phyloP scores from a whole-genome alignment of 1,140 invertebrate species.

The Zaprionus nigranus region DNA sequence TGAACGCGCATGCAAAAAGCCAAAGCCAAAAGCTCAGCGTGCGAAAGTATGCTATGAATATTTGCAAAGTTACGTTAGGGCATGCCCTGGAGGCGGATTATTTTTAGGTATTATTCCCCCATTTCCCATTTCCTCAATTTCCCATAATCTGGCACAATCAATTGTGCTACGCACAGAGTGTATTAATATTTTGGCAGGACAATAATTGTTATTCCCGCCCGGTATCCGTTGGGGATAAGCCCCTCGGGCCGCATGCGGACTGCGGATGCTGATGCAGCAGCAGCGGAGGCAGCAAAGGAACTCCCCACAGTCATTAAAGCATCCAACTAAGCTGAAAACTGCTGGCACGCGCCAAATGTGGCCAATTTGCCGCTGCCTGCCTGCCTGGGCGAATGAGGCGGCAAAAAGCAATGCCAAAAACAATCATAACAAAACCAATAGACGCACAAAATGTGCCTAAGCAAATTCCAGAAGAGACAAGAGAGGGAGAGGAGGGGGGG shows the following conservation, averaged over 20 bases:
- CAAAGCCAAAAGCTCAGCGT: background rate
- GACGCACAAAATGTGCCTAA: conserved; percentile 27
- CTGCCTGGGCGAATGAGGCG: conserved; percentile 9
- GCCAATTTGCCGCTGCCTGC: conserved; percentile 53
- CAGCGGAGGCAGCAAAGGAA: background rate
- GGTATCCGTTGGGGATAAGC: conserved; percentile 15
- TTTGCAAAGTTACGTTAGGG: background rate
- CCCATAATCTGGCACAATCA: conserved; percentile 1
- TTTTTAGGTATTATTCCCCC: background rate
- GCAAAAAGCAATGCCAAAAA: conserved; percentile 56
- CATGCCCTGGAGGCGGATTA: background rate
- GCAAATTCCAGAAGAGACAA: conserved; percentile 13
- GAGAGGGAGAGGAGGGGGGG: too few species aligned
- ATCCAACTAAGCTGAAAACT: conserved; percentile 59
- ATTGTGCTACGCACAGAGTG: conserved; percentile 10
- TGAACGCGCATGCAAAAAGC: background rate
- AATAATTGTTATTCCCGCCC: background rate
- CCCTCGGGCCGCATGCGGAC: conserved; percentile 2
- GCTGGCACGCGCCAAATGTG: conserved; percentile 67
- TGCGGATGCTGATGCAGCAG: conserved; percentile 1
- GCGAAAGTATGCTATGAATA: background rate
- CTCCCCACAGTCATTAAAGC: conserved; percentile 64
- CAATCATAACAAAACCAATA: conserved; percentile 70
- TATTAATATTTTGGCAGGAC: conserved; percentile 13
- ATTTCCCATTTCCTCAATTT: background rate